A percentile compares a stretch with the other conserved stretches of the same genome.
Evolutionary conservation across 1,140 invertebrate species (phyloP).

Genomic region (Acromyrmex echinatior): DNA sequence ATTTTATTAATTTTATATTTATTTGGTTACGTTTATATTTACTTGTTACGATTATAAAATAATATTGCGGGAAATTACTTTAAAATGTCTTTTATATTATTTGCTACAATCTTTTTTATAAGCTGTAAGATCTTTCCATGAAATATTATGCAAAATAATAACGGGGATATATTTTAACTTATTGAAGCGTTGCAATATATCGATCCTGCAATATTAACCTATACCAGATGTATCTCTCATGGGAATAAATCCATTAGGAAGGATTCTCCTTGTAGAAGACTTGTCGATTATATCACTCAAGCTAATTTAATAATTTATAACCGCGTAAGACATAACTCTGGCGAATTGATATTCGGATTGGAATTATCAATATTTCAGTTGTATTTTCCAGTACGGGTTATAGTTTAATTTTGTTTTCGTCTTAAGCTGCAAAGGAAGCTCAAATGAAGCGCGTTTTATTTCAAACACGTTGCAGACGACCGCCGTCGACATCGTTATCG

Average conservation of each 20-base stretch:
- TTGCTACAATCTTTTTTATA: neutral
- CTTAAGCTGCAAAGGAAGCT: neutral
- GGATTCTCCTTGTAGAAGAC: slow-evolving; percentile 50
- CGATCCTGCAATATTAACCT: slow-evolving; percentile 43
- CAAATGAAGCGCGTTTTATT: slow-evolving; percentile 45
- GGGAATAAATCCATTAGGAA: slow-evolving; percentile 49
- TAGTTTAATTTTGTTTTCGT: slow-evolving; percentile 22
- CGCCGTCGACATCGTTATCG: slow-evolving; percentile 62
- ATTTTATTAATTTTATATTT: neutral
- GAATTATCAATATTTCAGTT: slow-evolving; percentile 55
- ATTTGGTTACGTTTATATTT: neutral
- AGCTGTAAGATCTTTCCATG: neutral
- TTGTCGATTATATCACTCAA: slow-evolving; percentile 59
- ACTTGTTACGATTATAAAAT: neutral
- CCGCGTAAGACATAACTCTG: neutral
- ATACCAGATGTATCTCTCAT: slow-evolving; percentile 40
- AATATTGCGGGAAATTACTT: neutral
- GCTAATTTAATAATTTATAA: slow-evolving; percentile 50
- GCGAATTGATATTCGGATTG: slow-evolving; percentile 10
- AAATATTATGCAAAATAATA: slow-evolving; percentile 42
- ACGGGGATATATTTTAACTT: neutral
- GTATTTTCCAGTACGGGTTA: slow-evolving; percentile 17
- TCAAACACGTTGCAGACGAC: slow-evolving; percentile 62
- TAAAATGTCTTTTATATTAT: neutral
- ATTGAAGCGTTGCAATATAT: slow-evolving; percentile 14